Evolutionary conservation across 1,140 invertebrate genomes (phyloP), one percentile per base, ranked within the genome.

Genomic region (Pantala flavescens): DNA sequence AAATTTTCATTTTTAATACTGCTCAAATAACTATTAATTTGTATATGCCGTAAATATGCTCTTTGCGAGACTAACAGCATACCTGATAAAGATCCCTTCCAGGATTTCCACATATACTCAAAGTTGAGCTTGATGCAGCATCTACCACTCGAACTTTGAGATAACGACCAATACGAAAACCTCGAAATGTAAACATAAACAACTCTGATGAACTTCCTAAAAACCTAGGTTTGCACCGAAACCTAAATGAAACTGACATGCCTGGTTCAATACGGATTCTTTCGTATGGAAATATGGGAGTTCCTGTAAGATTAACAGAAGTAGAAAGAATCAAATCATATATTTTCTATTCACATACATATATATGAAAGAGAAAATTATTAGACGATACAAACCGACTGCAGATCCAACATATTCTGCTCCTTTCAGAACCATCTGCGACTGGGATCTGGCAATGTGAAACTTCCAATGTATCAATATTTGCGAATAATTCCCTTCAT

Each of bases 191-290:
- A 74, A 87, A 88, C 42, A 86, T 78, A 70, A 88, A 83, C 9
- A 86, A 76, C 81, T 91, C 90, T 36, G 84, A 83, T 0, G 85
- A 85, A 28, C 78, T 79, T 5, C 91, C 90, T 72, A 88, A 78
- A 73, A 84, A 86, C 81, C 82, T 86, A 0, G 84, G 84, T 42
- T 79, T 81, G 76, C 84, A 87, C 72, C 79, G 78, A 75, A 87
- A 85, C 36, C 77, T 74, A 74, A 85, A 83, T 7, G 75, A 76
- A 14, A 85, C 73, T 71, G 70, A 78, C 72, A 82, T 77, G 0
- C 75, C 75, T 5, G 83, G 81, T 42, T 80, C 76, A 43, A 88
- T 5, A 36, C 28, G 28, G 2, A 36, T 36, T 36, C 3, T 2
- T 9, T 36, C 28, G 9, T 36, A 36, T 5, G 9, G 3, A 5